phyloP scores from a whole-genome alignment of 2,797 vertebrate species.

The Poeciliopsis paucimaculata region DNA sequence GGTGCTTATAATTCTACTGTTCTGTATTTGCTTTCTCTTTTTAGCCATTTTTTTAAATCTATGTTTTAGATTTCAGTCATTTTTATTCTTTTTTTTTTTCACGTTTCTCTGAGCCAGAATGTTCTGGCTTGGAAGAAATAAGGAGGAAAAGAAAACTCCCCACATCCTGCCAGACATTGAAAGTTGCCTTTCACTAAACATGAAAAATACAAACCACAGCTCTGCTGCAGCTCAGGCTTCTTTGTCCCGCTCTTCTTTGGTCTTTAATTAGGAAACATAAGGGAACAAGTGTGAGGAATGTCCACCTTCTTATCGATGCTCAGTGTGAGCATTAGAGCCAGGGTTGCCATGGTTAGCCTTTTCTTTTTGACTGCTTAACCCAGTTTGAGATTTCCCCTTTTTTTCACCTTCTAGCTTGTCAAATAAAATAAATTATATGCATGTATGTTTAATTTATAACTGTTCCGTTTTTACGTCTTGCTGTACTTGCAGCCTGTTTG shows the following conservation, averaged over 20 bases:
- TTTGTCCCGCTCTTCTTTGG: constrained; percentile 36
- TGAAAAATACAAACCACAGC: constrained; percentile 58
- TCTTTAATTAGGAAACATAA: constrained; percentile 51
- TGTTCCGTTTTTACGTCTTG: background rate
- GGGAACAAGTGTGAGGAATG: constrained; percentile 56
- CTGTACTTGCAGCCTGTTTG: constrained; percentile 10
- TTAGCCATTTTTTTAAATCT: constrained; percentile 16
- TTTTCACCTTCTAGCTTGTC: constrained; percentile 33
- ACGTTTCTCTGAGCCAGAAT: constrained; percentile 47
- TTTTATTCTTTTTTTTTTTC: constrained; percentile 22
- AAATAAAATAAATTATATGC: background rate
- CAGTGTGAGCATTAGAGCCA: constrained; percentile 23
- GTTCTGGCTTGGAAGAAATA: constrained; percentile 52
- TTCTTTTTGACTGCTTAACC: constrained; percentile 25
- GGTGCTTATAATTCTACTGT: constrained; percentile 28
- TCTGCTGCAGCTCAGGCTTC: constrained; percentile 26
- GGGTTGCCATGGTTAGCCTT: constrained; percentile 43
- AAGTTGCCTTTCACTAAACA: constrained; percentile 55
- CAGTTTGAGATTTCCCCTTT: constrained; percentile 24
- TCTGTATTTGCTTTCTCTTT: constrained; percentile 50
- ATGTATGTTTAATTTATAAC: constrained; percentile 5
- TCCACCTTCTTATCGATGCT: constrained; percentile 38
- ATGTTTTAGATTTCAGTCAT: constrained; percentile 19
- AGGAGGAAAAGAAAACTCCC: constrained; percentile 58
- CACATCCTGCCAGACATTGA: constrained; percentile 51